phyloP scores from a whole-genome alignment of 2,797 vertebrate genomes.

The Pogoniulus pusillus region DNA sequence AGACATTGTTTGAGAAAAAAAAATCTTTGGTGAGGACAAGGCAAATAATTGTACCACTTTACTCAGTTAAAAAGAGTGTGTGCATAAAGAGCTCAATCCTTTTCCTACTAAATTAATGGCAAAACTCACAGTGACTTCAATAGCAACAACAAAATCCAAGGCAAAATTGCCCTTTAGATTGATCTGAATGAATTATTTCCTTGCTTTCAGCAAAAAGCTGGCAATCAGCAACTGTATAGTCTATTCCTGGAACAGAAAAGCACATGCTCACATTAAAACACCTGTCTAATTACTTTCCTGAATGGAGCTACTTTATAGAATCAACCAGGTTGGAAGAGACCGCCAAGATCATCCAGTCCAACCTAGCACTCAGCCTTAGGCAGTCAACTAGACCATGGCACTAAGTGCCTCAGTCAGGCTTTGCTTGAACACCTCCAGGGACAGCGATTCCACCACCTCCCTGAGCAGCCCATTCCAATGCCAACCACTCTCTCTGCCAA shows the following conservation, averaged over 20 bases:
- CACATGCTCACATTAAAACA: neutral
- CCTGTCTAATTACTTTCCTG: neutral
- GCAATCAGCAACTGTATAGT: neutral
- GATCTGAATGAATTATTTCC: neutral
- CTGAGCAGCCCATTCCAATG: no score
- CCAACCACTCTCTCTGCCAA: no score
- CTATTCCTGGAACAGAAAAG: neutral
- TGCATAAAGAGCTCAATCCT: neutral
- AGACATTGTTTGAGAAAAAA: conserved; percentile 24
- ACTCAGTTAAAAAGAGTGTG: neutral
- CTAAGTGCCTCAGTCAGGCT: no score
- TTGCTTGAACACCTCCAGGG: no score
- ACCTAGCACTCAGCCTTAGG: no score
- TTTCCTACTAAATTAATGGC: neutral
- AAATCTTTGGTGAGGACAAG: neutral
- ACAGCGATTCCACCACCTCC: no score
- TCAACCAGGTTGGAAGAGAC: no score
- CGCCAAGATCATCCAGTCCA: no score
- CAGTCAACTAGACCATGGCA: no score
- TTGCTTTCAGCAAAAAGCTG: neutral
- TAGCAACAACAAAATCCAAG: neutral
- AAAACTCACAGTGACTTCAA: conserved; percentile 13
- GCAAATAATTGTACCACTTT: conserved; percentile 6
- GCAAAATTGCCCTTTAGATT: neutral
- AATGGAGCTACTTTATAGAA: neutral